A percentile compares a stretch with the other conserved stretches of the same genome.
Conservation (phyloP, 1,140 invertebrate genomes). For the Musca vetustissima region DNA sequence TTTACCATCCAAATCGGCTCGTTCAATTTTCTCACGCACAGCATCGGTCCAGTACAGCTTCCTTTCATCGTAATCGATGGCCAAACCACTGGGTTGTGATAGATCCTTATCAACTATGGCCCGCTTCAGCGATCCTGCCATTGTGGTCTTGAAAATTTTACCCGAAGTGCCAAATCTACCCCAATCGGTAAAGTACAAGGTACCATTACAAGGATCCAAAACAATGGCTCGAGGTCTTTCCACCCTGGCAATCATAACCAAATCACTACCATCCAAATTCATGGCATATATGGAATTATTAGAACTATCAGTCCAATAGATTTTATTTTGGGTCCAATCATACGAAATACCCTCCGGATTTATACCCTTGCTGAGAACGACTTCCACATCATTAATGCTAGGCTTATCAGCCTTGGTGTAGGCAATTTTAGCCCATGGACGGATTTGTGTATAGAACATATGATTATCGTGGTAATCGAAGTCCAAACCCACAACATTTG, state of each 20-base stretch:
- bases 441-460: conserved; percentile 88
- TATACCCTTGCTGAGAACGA: conserved; percentile 77
- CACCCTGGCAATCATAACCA: conserved; percentile 91
- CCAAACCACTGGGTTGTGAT: conserved; percentile 92
- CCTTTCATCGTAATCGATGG: conserved; percentile 93
- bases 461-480: conserved; percentile 90
- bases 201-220: conserved; percentile 94
- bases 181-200: conserved; percentile 92
- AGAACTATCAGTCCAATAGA: conserved; percentile 96
- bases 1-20: conserved; percentile 84
- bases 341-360: conserved; percentile 95
- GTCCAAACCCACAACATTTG: conserved; percentile 95
- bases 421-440: conserved; percentile 85
- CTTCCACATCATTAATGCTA: conserved; percentile 64
- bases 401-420: conserved; percentile 74
- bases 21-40: conserved; percentile 94
- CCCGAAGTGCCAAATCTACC: conserved; percentile 88
- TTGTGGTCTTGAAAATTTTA: conserved; percentile 93
- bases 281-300: conserved; percentile 95
- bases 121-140: conserved; percentile 92
- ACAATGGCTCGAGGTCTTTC: conserved; percentile 93
- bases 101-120: conserved; percentile 89
- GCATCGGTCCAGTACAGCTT: conserved; percentile 99
- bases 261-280: conserved; percentile 84
- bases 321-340: conserved; percentile 95